A percentile compares a stretch with the other conserved stretches of the same genome.
Conservation (phyloP, 2,113 vertebrate species). For the Felis chaus region DNA sequence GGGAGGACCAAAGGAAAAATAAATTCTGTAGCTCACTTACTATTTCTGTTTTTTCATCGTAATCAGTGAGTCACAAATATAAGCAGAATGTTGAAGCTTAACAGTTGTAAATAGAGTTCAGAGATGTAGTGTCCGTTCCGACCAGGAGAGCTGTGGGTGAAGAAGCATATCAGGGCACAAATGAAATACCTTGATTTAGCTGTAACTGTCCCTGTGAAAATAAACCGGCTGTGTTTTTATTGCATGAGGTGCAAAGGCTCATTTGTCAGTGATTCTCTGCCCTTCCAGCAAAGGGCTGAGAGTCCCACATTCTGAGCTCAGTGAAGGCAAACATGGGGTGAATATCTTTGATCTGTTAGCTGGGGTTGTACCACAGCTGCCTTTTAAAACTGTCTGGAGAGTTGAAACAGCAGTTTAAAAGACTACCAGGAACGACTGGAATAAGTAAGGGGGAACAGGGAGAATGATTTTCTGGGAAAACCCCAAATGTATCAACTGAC, state of each 20-base stretch:
- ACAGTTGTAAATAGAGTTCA: slow-evolving; percentile 35
- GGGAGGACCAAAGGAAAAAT: slow-evolving; percentile 18
- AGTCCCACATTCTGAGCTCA: not conserved
- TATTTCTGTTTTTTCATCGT: not conserved
- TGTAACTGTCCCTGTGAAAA: not conserved
- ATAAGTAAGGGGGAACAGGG: not conserved
- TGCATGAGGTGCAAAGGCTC: not conserved
- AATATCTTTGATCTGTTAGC: slow-evolving; percentile 7
- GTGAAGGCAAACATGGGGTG: not conserved
- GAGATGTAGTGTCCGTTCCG: not conserved
- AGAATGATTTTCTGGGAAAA: slow-evolving; percentile 28
- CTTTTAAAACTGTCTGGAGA: not conserved
- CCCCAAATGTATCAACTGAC: not conserved
- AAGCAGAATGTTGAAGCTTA: not conserved
- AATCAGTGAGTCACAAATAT: slow-evolving; percentile 42
- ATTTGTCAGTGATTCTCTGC: slow-evolving; percentile 1
- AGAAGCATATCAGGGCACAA: not conserved
- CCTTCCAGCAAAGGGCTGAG: not conserved
- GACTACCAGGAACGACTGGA: not conserved
- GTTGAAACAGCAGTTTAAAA: not conserved
- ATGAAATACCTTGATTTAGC: not conserved
- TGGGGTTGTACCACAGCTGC: not conserved
- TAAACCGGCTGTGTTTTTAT: not conserved
- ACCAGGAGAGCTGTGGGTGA: not conserved
- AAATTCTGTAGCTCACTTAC: slow-evolving; percentile 23